phyloP scores from a whole-genome alignment of 2,113 vertebrate species.

The rat (Rattus norvegicus) region DNA sequence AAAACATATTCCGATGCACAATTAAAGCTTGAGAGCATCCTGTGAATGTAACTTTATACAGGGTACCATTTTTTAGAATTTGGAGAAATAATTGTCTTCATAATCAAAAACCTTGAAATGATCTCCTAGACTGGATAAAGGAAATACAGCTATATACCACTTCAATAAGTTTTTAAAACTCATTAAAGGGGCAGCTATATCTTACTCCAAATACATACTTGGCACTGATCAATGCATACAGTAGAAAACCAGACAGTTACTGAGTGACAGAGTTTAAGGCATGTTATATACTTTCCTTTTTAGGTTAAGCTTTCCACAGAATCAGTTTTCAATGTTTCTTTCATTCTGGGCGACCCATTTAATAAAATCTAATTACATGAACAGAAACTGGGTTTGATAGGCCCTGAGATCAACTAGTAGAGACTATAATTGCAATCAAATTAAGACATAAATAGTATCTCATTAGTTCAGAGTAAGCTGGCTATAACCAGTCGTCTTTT shows the following conservation, averaged over 20 bases:
- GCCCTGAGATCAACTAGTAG: neutral
- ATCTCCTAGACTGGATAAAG: neutral
- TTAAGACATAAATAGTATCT: conserved; percentile 43
- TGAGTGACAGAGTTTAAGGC: neutral
- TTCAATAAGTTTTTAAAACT: neutral
- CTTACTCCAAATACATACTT: neutral
- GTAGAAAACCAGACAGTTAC: neutral
- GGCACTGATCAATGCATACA: neutral
- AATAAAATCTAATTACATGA: conserved; percentile 25
- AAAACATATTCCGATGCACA: neutral
- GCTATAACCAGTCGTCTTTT: neutral
- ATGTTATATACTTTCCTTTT: neutral
- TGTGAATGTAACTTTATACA: conserved; percentile 10
- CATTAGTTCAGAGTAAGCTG: conserved; percentile 50
- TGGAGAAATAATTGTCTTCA: neutral
- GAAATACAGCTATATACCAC: neutral
- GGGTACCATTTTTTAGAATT: neutral
- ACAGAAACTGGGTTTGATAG: conserved; percentile 1
- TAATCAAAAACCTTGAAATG: conserved; percentile 45
- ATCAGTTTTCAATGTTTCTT: neutral
- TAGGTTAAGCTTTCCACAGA: neutral
- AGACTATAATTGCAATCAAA: conserved; percentile 39
- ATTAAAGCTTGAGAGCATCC: neutral
- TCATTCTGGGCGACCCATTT: conserved; percentile 20
- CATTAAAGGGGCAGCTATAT: neutral